A percentile compares a stretch with the other conserved stretches of the same genome.
These are phyloP conservation scores for Papilio machaon DNA, from an alignment of 1,140 invertebrate genomes.

Conservation along the genomic window DNA sequence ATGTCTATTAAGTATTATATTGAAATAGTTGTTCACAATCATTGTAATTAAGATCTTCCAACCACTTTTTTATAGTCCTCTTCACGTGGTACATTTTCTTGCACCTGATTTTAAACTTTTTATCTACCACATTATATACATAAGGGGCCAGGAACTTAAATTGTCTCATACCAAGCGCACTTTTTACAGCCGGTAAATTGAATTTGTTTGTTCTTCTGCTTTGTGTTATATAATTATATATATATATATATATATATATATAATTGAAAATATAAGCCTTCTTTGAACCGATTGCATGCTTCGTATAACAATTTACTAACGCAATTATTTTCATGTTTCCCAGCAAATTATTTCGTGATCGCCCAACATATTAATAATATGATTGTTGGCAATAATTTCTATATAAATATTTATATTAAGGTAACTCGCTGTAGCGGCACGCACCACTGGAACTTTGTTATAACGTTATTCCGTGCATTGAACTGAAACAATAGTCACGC, in stretches of 20 bases:
- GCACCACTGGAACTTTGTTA: neutral
- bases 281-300: neutral
- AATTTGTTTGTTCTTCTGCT: too few species aligned
- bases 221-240: too few species aligned
- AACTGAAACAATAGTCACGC: neutral
- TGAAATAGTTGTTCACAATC: too few species aligned
- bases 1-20: too few species aligned
- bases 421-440: neutral
- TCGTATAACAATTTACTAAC: neutral
- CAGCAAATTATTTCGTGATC: slow-evolving; percentile 2
- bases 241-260: neutral
- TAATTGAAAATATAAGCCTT: neutral
- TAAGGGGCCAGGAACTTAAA: too few species aligned
- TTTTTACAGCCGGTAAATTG: too few species aligned
- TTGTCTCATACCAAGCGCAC: too few species aligned
- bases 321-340: neutral
- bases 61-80: too few species aligned
- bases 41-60: too few species aligned
- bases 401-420: neutral
- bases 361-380: neutral
- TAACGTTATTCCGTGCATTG: neutral
- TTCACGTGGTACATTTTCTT: too few species aligned
- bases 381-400: neutral
- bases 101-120: too few species aligned
- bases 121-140: too few species aligned